Evolutionary conservation across 1,140 invertebrate species (phyloP).

Genomic region (Penaeus vannamei): DNA sequence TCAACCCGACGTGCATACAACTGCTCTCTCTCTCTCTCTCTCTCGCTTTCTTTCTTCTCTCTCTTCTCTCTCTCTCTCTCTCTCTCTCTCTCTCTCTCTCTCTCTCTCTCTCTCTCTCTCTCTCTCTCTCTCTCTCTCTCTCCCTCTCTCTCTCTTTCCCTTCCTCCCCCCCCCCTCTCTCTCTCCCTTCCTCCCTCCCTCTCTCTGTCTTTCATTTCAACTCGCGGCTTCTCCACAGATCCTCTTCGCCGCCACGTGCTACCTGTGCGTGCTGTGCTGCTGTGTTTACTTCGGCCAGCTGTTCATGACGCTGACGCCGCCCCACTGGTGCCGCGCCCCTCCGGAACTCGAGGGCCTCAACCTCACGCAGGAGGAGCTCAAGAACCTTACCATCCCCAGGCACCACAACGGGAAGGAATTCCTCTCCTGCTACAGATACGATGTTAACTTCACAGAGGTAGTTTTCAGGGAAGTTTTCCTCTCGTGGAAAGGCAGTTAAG

Average conservation of each 20-base stretch:
- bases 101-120: background rate
- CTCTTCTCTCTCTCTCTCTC: background rate
- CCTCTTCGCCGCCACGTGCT: background rate
- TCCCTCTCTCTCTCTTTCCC: background rate
- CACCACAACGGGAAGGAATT: slow-evolving; percentile 76
- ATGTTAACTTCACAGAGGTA: slow-evolving; percentile 79
- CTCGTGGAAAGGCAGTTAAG: background rate
- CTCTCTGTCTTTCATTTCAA: background rate
- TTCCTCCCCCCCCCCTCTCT: background rate
- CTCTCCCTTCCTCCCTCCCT: background rate
- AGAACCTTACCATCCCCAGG: slow-evolving; percentile 71
- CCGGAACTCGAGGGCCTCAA: slow-evolving; percentile 75
- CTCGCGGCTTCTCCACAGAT: background rate
- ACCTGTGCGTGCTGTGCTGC: background rate
- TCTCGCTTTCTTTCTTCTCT: background rate
- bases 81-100: background rate
- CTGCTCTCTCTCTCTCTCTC: background rate
- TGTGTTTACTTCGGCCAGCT: slow-evolving; percentile 86
- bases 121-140: background rate
- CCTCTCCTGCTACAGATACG: slow-evolving; percentile 79
- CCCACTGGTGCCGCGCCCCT: slow-evolving; percentile 84
- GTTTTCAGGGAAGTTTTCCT: background rate
- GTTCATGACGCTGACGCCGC: slow-evolving; percentile 84
- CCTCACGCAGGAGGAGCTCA: slow-evolving; percentile 49
- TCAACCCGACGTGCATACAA: too few relatives aligned